phyloP scores from a whole-genome alignment of 2,888 invertebrate species.

The Rhaphigaster nebulosa region DNA sequence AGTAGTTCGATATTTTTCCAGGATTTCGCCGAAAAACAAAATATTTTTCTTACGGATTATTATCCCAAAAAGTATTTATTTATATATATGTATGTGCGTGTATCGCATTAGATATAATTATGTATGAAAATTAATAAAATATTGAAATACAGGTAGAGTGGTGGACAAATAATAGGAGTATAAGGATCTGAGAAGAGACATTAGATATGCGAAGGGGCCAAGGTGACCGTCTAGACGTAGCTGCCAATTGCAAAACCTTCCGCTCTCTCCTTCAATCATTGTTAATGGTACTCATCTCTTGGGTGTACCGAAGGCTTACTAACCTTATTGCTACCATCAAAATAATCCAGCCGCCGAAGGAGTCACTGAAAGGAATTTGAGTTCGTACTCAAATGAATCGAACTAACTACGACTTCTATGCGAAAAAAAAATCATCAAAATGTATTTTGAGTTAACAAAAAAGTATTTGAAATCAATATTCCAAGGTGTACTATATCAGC shows the following conservation, averaged over 20 bases:
- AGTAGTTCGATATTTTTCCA: no score
- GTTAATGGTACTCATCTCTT: neutral
- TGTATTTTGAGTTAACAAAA: no score
- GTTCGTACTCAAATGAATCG: no score
- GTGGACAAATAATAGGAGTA: neutral
- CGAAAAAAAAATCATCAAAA: no score
- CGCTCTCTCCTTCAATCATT: neutral
- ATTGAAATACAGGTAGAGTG: neutral
- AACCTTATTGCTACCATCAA: neutral
- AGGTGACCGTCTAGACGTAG: slow-evolving; percentile 13
- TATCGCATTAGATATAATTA: neutral
- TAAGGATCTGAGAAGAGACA: neutral
- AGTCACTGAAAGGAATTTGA: no score
- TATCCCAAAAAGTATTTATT: no score
- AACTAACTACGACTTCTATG: no score
- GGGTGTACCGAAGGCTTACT: neutral
- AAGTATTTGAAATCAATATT: no score
- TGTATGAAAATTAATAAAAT: neutral
- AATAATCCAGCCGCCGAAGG: no score
- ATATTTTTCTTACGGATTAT: no score
- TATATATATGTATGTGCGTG: neutral
- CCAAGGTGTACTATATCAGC: no score
- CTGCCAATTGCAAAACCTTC: slow-evolving; percentile 18
- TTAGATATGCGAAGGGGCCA: slow-evolving; percentile 17
- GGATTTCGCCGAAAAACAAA: no score